Percentiles rank a stretch among this genome's conserved stretches.
phyloP scores from a whole-genome alignment of 1,140 invertebrate genomes.

The Lasaia peninsularis region DNA sequence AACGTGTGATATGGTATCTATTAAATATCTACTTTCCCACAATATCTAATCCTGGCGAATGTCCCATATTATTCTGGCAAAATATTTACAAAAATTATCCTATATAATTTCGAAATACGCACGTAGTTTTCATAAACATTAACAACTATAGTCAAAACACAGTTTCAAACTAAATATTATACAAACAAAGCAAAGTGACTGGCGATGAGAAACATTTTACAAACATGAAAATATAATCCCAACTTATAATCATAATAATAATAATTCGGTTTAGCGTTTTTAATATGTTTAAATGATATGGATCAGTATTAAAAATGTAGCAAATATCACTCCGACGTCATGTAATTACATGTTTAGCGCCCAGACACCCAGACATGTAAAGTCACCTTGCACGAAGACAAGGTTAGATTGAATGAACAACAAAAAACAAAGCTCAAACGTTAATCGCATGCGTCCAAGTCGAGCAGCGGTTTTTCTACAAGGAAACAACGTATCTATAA shows the following conservation, averaged over 20 bases:
- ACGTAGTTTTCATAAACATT: conserved; percentile 45
- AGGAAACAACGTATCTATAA: conserved; percentile 43
- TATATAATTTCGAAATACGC: conserved; percentile 49
- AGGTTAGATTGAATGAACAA: conserved; percentile 70
- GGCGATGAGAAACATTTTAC: conserved; percentile 35
- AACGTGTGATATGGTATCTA: conserved; percentile 17
- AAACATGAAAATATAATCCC: conserved; percentile 11
- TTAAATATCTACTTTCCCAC: conserved; percentile 25
- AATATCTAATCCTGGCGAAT: conserved; percentile 52
- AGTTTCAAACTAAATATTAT: conserved; percentile 50
- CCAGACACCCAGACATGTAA: conserved; percentile 69
- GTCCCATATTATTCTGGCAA: conserved; percentile 42
- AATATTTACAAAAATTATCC: conserved; percentile 61
- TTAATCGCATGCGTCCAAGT: conserved; percentile 47
- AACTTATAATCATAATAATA: conserved; percentile 12
- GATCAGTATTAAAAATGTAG: conserved; percentile 59
- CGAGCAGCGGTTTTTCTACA: conserved; percentile 37
- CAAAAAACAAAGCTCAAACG: conserved; percentile 56
- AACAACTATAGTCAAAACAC: conserved; percentile 52
- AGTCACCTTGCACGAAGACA: conserved; percentile 70
- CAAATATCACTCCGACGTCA: conserved; percentile 59
- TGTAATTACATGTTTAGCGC: conserved; percentile 70
- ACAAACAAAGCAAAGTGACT: conserved; percentile 37
- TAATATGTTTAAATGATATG: conserved; percentile 70
- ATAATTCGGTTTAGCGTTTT: conserved; percentile 32